Percentiles rank a stretch among this genome's conserved stretches.
These are phyloP conservation scores for Calypte anna DNA, from an alignment of 2,113 vertebrate genomes.

Conservation along the genomic window DNA sequence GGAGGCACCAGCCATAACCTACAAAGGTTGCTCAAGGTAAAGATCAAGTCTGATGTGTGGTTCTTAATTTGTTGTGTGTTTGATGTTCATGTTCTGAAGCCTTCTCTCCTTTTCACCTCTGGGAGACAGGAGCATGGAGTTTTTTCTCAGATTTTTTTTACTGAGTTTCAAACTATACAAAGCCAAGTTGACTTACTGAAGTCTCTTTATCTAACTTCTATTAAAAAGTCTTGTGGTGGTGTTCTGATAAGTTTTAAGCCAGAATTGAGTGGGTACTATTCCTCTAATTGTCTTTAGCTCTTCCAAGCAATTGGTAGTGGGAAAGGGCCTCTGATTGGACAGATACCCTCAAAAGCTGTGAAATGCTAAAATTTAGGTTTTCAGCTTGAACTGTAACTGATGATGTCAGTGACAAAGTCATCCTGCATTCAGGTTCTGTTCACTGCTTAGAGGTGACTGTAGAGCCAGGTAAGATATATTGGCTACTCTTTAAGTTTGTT, in stretches of 20 bases:
- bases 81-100: constrained; percentile 44
- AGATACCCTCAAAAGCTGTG: neutral
- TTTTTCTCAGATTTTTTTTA: neutral
- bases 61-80: constrained; percentile 69
- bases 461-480: neutral
- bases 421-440: neutral
- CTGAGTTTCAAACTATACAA: neutral
- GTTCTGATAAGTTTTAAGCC: neutral
- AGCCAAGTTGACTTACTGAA: neutral
- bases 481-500: neutral
- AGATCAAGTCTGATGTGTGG: constrained; percentile 59
- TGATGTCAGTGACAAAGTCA: neutral
- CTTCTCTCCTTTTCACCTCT: neutral
- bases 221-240: neutral
- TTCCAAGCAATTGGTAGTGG: neutral
- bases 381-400: neutral
- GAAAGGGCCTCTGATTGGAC: neutral
- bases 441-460: neutral
- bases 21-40: constrained; percentile 84
- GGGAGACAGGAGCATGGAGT: neutral
- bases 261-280: neutral
- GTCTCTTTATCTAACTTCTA: neutral
- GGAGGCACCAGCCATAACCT: constrained; percentile 74
- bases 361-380: neutral
- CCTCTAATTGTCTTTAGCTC: neutral